Evolutionary conservation across 1,140 invertebrate genomes (phyloP).

Genomic region (Ceratosolen fusciceps): DNA sequence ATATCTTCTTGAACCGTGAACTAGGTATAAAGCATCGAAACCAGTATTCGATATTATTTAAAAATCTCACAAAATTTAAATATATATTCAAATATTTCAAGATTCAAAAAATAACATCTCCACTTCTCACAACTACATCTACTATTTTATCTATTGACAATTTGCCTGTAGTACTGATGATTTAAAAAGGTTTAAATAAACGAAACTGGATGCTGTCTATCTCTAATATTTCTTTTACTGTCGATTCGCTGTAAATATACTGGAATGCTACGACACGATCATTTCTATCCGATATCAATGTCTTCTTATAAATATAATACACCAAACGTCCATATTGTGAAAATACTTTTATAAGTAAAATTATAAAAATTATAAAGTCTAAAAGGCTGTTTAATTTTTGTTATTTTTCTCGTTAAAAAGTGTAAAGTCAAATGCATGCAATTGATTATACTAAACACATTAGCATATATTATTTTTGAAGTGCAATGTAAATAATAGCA

Average conservation of each 20-base stretch:
- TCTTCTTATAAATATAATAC: constrained; percentile 21
- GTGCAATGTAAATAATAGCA: no score
- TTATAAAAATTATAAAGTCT: neutral
- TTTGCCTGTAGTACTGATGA: constrained; percentile 35
- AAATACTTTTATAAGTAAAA: constrained; percentile 1
- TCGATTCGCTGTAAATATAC: constrained; percentile 46
- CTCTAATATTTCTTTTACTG: constrained; percentile 41
- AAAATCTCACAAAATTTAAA: neutral
- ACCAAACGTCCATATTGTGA: neutral
- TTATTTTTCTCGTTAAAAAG: no score
- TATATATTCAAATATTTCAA: neutral
- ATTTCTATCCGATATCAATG: constrained; percentile 14
- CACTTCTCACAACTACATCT: neutral
- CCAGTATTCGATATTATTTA: neutral
- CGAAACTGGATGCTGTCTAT: constrained; percentile 20
- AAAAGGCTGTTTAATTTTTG: no score
- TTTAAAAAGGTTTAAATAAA: neutral
- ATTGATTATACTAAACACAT: no score
- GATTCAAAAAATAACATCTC: constrained; percentile 7
- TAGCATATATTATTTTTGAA: no score
- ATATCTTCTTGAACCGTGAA: no score
- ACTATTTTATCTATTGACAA: constrained; percentile 38
- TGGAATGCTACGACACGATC: constrained; percentile 14
- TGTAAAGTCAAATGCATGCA: no score
- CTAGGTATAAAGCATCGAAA: no score